Evolutionary conservation across 2,888 invertebrate species (phyloP).

Genomic region (Aspidiotus rigidus): DNA sequence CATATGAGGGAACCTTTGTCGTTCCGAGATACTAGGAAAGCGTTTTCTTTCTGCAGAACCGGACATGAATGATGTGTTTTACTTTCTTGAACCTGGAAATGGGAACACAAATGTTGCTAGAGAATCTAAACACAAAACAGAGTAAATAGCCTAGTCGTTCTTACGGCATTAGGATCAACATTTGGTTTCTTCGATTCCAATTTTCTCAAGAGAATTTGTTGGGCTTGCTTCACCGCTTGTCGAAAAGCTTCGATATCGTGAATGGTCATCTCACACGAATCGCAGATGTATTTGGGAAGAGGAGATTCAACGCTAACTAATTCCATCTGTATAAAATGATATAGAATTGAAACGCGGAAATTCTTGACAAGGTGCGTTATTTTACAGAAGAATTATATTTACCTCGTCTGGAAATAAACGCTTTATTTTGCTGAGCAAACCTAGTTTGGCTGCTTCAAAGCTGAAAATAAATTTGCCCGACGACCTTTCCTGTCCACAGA

Average conservation of each 20-base stretch:
- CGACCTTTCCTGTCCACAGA: constrained; percentile 21
- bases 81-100: not conserved
- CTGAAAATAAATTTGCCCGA: constrained; percentile 26
- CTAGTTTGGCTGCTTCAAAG: constrained; percentile 14
- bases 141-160: constrained; percentile 8
- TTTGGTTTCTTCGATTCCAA: not conserved
- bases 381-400: not conserved
- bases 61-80: constrained; percentile 13
- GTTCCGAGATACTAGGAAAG: constrained; percentile 4
- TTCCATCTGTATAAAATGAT: constrained; percentile 6
- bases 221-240: constrained; percentile 37
- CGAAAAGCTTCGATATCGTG: constrained; percentile 38
- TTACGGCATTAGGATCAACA: too few species aligned
- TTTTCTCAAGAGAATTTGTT: constrained; percentile 30
- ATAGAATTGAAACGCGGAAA: not conserved
- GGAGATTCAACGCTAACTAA: constrained; percentile 10
- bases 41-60: constrained; percentile 5
- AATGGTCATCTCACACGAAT: constrained; percentile 32
- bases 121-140: not conserved
- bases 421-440: constrained; percentile 24
- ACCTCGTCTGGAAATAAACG: constrained; percentile 27
- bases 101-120: not conserved
- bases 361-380: too few species aligned
- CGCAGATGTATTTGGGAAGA: constrained; percentile 27
- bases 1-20: constrained; percentile 15